Conservation (phyloP, 2,888 invertebrate species). For the Netelia melanura region DNA sequence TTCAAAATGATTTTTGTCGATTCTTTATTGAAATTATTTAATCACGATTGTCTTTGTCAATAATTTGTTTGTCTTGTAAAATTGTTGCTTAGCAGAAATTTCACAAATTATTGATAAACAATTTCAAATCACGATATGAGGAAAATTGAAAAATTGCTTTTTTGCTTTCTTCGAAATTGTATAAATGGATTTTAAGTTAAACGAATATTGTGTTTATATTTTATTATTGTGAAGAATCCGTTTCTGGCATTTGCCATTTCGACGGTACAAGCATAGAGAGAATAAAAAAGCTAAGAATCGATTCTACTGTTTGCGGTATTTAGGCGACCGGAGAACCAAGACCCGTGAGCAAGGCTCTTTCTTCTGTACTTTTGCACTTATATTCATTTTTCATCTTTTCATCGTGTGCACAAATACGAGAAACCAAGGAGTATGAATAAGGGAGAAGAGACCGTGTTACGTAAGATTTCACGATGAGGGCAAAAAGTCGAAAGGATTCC, state of each 20-base stretch:
- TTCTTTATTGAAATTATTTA: too few relatives aligned
- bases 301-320: slow-evolving; percentile 7
- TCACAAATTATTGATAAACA: too few relatives aligned
- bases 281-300: slow-evolving; percentile 23
- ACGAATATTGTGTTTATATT: too few relatives aligned
- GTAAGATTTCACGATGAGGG: neutral
- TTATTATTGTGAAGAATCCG: neutral
- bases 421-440: neutral
- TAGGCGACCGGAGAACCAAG: neutral
- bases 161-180: too few relatives aligned
- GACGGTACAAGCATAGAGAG: neutral
- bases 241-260: neutral
- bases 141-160: too few relatives aligned
- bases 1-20: too few relatives aligned
- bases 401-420: slow-evolving; percentile 5
- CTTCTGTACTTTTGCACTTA: neutral
- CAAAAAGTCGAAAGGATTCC: neutral
- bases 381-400: slow-evolving; percentile 30
- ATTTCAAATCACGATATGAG: too few relatives aligned
- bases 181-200: too few relatives aligned
- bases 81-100: too few relatives aligned
- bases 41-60: too few relatives aligned
- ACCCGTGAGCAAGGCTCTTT: neutral
- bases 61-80: too few relatives aligned
- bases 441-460: neutral